Conservation (phyloP, 2,113 vertebrate species). For the Mustela lutreola region DNA sequence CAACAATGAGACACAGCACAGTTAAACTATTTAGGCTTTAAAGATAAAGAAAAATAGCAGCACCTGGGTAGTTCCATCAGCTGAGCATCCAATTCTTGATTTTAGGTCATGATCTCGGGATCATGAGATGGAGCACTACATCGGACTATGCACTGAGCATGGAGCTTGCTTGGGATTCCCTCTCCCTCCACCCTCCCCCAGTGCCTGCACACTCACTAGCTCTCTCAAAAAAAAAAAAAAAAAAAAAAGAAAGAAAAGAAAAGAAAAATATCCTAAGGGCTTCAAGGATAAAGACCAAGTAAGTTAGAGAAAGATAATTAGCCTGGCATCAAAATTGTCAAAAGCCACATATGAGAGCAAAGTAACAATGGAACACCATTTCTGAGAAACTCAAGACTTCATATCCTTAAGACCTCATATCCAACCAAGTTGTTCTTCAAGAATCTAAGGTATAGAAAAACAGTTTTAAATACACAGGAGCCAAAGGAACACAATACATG, state of each 20-base stretch:
- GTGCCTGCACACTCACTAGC: background rate
- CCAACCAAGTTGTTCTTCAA: background rate
- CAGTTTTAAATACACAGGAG: background rate
- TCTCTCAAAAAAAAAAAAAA: background rate
- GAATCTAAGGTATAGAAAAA: background rate
- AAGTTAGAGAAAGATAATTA: background rate
- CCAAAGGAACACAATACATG: background rate
- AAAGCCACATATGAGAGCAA: background rate
- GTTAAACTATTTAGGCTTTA: background rate
- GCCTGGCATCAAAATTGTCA: background rate
- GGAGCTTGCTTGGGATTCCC: background rate
- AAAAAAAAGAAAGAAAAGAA: background rate
- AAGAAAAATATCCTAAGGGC: background rate
- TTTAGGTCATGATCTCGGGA: background rate
- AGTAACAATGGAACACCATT: background rate
- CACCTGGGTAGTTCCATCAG: background rate
- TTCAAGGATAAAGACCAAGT: background rate
- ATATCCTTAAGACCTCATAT: background rate
- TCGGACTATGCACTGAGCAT: accelerated
- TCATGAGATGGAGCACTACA: background rate
- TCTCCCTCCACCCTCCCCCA: background rate
- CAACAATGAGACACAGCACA: background rate
- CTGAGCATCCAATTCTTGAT: background rate
- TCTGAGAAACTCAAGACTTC: background rate
- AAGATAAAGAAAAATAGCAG: background rate